phyloP scores from a whole-genome alignment of 1,140 invertebrate genomes.

The Octopus sinensis region DNA sequence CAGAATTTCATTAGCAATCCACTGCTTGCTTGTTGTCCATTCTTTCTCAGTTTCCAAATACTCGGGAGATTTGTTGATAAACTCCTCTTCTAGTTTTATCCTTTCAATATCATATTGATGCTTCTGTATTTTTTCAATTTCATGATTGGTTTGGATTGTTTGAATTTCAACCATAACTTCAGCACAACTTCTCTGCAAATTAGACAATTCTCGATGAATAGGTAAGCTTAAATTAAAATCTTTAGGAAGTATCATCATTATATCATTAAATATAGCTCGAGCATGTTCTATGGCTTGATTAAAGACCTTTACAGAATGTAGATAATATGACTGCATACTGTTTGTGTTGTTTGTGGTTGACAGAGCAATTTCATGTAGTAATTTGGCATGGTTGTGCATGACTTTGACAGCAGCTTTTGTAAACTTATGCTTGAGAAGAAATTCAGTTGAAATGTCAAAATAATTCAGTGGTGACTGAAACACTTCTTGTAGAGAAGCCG shows the following conservation, averaged over 20 bases:
- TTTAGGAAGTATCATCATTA: neutral
- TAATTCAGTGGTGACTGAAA: neutral
- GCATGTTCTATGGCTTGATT: neutral
- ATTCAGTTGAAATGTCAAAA: constrained; percentile 19
- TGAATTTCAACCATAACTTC: constrained; percentile 34
- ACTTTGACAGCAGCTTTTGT: constrained; percentile 40
- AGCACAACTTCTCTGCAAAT: constrained; percentile 38
- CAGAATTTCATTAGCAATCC: constrained; percentile 40
- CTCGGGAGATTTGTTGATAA: constrained; percentile 38
- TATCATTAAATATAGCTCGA: neutral
- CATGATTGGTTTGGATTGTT: neutral
- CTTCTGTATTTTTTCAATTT: neutral
- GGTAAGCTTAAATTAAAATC: constrained; percentile 37
- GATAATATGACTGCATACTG: constrained; percentile 27
- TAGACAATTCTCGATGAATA: constrained; percentile 46
- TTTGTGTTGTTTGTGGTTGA: constrained; percentile 37
- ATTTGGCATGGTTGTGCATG: constrained; percentile 41
- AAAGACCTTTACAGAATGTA: neutral
- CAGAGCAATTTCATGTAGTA: constrained; percentile 38
- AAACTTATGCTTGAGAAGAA: constrained; percentile 38
- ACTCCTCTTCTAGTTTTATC: constrained; percentile 49
- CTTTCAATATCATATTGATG: neutral
- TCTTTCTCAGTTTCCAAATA: constrained; percentile 42
- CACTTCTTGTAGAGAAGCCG: neutral
- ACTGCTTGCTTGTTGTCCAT: constrained; percentile 44